Percentiles rank a stretch among this genome's conserved stretches.
These are phyloP conservation scores for Tupiocoris notatus DNA, from an alignment of 2,888 invertebrate species.

Conservation along the genomic window DNA sequence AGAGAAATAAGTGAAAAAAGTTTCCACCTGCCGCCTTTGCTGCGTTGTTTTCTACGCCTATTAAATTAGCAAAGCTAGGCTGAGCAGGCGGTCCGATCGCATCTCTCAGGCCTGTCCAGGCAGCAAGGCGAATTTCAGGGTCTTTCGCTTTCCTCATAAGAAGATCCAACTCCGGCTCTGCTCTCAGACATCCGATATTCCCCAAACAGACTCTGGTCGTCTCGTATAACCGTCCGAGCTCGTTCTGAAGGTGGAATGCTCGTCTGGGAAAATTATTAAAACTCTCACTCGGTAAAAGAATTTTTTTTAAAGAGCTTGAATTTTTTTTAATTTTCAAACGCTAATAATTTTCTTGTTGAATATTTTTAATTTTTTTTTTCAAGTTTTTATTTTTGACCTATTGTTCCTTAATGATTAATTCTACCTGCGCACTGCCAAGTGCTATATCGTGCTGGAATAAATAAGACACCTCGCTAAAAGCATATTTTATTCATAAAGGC, in stretches of 20 bases:
- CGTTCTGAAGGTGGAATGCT: neutral
- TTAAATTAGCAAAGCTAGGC: constrained; percentile 52
- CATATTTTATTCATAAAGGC: too few relatives aligned
- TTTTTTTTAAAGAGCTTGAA: too few relatives aligned
- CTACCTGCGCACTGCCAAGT: too few relatives aligned
- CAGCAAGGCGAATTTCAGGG: constrained; percentile 55
- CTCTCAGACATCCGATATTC: constrained; percentile 58
- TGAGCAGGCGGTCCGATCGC: constrained; percentile 54
- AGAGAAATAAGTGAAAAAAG: neutral
- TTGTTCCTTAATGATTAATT: too few relatives aligned
- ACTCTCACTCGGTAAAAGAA: too few relatives aligned
- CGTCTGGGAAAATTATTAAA: too few relatives aligned
- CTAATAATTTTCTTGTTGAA: too few relatives aligned
- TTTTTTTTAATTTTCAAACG: too few relatives aligned
- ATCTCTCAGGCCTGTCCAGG: constrained; percentile 57
- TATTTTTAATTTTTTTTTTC: too few relatives aligned
- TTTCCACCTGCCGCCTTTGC: constrained; percentile 53
- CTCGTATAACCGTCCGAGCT: constrained; percentile 56
- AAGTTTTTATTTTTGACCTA: too few relatives aligned
- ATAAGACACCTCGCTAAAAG: too few relatives aligned
- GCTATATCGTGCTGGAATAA: too few relatives aligned
- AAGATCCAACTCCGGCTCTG: constrained; percentile 64
- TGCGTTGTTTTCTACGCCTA: constrained; percentile 54
- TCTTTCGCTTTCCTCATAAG: constrained; percentile 58
- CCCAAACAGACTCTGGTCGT: constrained; percentile 58